phyloP scores from a whole-genome alignment of 2,888 invertebrate genomes.

The Nomada fucata region DNA sequence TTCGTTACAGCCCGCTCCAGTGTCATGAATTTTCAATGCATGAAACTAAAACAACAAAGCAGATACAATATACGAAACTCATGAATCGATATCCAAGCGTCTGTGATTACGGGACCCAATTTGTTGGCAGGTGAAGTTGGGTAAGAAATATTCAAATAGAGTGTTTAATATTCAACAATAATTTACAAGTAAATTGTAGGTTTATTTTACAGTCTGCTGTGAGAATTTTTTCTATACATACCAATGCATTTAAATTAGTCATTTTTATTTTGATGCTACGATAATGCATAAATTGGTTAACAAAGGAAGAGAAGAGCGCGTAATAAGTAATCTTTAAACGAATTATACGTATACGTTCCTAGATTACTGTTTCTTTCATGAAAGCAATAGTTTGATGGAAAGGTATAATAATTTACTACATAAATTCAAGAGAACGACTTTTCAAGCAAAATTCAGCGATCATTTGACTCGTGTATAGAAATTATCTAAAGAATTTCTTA shows the following conservation, averaged over 20 bases:
- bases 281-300: background rate
- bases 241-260: conserved; percentile 55
- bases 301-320: background rate
- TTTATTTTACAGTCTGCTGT: conserved; percentile 49
- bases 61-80: conserved; percentile 26
- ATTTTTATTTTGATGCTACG: conserved; percentile 22
- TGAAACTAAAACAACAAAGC: conserved; percentile 33
- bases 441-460: too few species aligned
- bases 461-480: too few species aligned
- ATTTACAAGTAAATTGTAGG: conserved; percentile 73
- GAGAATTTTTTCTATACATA: conserved; percentile 59
- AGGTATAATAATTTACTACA: too few species aligned
- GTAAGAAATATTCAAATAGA: conserved; percentile 61
- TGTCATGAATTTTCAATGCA: conserved; percentile 33
- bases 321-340: too few species aligned
- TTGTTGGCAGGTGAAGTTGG: conserved; percentile 50
- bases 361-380: too few species aligned
- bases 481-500: too few species aligned
- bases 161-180: conserved; percentile 68
- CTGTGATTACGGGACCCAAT: conserved; percentile 52
- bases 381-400: too few species aligned
- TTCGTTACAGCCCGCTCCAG: background rate
- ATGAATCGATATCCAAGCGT: conserved; percentile 46
- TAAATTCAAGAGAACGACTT: too few species aligned
- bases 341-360: too few species aligned